Evolutionary conservation across 53 echinoderm and acorn worm genomes (phyloP).

Genomic region (Actinopyga echinites): DNA sequence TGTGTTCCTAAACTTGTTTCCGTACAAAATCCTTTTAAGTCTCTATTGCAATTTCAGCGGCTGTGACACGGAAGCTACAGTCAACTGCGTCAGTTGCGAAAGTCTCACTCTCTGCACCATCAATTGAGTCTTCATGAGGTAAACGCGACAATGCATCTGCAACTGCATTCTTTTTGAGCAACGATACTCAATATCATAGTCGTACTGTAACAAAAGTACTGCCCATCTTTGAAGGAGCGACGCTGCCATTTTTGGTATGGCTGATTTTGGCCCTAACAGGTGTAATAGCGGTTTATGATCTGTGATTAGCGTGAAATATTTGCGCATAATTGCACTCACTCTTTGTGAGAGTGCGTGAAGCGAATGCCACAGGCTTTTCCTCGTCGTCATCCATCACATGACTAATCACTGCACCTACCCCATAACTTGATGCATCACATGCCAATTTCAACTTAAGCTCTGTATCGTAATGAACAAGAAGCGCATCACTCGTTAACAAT

Average conservation of each 20-base stretch:
- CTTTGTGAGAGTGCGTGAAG: constrained; percentile 39
- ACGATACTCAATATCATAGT: constrained; percentile 43
- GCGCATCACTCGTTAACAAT: constrained; percentile 30
- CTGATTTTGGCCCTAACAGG: no score
- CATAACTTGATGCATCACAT: constrained; percentile 59
- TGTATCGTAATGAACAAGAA: constrained; percentile 57
- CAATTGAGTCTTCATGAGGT: constrained; percentile 50
- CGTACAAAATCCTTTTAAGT: not conserved
- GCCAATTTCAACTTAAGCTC: constrained; percentile 44
- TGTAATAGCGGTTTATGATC: no score
- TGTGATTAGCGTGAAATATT: no score
- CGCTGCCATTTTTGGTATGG: not conserved
- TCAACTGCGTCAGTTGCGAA: constrained; percentile 47
- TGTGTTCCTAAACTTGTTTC: constrained; percentile 5
- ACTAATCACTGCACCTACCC: constrained; percentile 10
- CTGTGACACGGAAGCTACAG: constrained; percentile 59
- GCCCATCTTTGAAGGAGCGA: constrained; percentile 39
- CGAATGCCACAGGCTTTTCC: constrained; percentile 49
- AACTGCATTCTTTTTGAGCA: constrained; percentile 41
- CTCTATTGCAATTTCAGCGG: constrained; percentile 54
- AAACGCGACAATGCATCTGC: constrained; percentile 63
- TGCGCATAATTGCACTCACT: constrained; percentile 53
- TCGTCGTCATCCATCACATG: constrained; percentile 50
- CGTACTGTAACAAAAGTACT: no score
- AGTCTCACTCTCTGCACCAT: no score